Base-by-base conservation (phyloP, 2,797 vertebrate genomes). In the Lagodon rhomboides region DNA sequence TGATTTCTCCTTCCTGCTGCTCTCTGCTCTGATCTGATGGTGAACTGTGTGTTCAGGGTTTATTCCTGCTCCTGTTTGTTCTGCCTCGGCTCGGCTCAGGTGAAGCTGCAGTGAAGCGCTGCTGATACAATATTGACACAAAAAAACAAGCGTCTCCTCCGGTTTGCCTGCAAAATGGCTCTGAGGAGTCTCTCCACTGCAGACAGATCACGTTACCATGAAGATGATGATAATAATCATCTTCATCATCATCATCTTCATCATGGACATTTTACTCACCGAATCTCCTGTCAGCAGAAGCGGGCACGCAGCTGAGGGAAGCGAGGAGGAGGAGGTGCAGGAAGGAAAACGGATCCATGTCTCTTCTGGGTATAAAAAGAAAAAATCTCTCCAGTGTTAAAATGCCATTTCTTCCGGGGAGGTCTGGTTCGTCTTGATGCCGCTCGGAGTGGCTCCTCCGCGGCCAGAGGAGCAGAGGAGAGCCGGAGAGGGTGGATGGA, bases 201-300 rank as follows among this genome's bases (percentile, higher is more conserved):
- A 27, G 53, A 58, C 49, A 54, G 0, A 13, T 50, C 1, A 4
- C 55, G 17, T 59, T 41, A n/a, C 23, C 18, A 12, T 47, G 4
- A 1, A 49, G 1, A 13, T 44, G 4, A 1, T 44, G 2, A 49
- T 44, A 41, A 67, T 1, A 25, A 76, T 44, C 12, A 25, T 12
- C 46, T 9, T 20, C 34, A 38, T 38, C 30, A 34, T n/a, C n/a
- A n/a, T n/a, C n/a, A n/a, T 34, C 34, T 9, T 1, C 54, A 3
- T 38, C 38, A 10, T 38, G 34, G 34, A 38, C 7, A 10, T 71
- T 67, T 34, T 46, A 91, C 92, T 92, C 90, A 93, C 92, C 92
- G 79, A 91, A 58, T 25, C 89, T 87, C 83, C 83, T 43, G 68
- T 92, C 91, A 6, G 88, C 87, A 46, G 83, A 62, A 3, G 80